phyloP scores from a whole-genome alignment of 2,888 invertebrate species.

The Exephanes ischioxanthus region DNA sequence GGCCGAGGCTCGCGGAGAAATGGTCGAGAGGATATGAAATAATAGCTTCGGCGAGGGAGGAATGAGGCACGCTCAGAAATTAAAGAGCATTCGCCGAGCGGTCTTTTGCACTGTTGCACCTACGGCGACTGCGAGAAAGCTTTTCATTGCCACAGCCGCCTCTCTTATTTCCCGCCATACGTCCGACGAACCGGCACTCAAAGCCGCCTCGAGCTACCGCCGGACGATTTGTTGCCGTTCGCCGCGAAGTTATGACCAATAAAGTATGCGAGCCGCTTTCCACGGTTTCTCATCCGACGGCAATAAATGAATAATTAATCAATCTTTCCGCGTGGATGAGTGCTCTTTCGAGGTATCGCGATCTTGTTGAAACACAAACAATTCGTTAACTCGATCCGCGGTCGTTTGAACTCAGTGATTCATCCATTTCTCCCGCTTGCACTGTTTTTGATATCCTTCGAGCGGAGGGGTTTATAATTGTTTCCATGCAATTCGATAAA shows the following conservation, averaged over 20 bases:
- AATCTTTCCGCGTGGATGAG: slow-evolving; percentile 81
- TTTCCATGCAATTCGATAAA: not conserved
- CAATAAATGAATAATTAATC: slow-evolving; percentile 83
- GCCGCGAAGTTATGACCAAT: slow-evolving; percentile 81
- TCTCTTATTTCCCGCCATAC: slow-evolving; percentile 25
- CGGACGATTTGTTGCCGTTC: slow-evolving; percentile 79
- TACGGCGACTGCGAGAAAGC: slow-evolving; percentile 6
- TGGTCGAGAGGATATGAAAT: slow-evolving; percentile 62
- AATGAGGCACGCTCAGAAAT: not conserved
- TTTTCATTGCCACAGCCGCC: slow-evolving; percentile 23
- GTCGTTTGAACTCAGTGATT: not conserved
- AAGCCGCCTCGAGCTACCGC: slow-evolving; percentile 43
- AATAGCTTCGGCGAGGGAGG: slow-evolving; percentile 34
- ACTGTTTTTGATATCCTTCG: not conserved
- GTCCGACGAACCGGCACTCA: slow-evolving; percentile 7
- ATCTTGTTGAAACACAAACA: slow-evolving; percentile 33
- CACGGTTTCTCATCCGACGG: slow-evolving; percentile 64
- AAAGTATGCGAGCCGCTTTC: slow-evolving; percentile 81
- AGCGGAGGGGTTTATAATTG: not conserved
- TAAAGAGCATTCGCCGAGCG: not conserved
- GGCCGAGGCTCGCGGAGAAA: slow-evolving; percentile 22
- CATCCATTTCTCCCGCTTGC: not conserved
- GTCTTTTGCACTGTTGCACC: slow-evolving; percentile 1
- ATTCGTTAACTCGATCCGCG: not conserved
- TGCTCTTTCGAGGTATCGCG: slow-evolving; percentile 78